A percentile compares a stretch with the other conserved stretches of the same genome.
phyloP scores from a whole-genome alignment of 1,140 invertebrate genomes.

The Lycorma delicatula region DNA sequence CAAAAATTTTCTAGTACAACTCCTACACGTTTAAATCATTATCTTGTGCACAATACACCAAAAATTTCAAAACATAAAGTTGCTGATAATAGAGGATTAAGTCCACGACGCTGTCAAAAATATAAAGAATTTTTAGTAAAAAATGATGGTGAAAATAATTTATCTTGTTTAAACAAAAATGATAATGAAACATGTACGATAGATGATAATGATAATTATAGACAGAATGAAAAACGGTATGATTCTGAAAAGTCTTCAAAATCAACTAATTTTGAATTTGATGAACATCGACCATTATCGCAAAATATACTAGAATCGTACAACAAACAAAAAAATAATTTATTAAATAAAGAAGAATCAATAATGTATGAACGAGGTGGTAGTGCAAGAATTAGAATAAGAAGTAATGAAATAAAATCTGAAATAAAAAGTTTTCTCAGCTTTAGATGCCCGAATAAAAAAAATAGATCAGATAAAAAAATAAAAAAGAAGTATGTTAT shows the following conservation, averaged over 20 bases:
- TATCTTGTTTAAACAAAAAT: no score
- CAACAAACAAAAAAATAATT: neutral
- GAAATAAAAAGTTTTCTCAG: slow-evolving; percentile 7
- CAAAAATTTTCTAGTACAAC: no score
- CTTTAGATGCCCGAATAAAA: slow-evolving; percentile 9
- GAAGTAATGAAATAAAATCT: neutral
- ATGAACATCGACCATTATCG: neutral
- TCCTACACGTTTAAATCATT: no score
- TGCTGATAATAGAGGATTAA: no score
- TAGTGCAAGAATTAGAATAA: neutral
- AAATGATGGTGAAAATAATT: neutral
- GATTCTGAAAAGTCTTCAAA: no score
- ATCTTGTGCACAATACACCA: no score
- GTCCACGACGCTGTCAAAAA: no score
- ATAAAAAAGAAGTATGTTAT: slow-evolving; percentile 12
- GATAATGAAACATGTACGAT: no score
- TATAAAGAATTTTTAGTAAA: slow-evolving; percentile 16
- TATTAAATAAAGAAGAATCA: neutral
- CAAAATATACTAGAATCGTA: neutral
- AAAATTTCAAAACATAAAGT: no score
- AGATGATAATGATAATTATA: no score
- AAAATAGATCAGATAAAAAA: slow-evolving; percentile 10
- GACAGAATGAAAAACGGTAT: neutral
- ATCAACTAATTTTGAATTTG: no score
- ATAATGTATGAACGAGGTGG: neutral